A percentile compares a stretch with the other conserved stretches of the same genome.
These are phyloP conservation scores for Caenorhabditis sp. DNA, from an alignment of 2,888 invertebrate species.

Conservation along the genomic window DNA sequence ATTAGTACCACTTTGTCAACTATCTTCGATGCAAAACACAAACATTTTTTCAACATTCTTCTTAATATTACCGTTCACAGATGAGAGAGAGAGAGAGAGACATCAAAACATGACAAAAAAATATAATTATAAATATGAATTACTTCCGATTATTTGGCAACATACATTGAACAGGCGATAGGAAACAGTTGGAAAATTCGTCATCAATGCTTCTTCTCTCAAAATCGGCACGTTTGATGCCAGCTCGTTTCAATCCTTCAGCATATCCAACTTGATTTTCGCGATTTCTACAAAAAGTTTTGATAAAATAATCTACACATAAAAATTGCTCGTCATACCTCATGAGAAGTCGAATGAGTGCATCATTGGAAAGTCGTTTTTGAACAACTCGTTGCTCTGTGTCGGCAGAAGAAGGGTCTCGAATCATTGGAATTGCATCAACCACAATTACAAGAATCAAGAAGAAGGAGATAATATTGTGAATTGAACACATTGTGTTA, in stretches of 20 bases:
- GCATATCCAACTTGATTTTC: conserved; percentile 24
- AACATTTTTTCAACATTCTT: not conserved
- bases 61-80: not conserved
- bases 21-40: too few species aligned
- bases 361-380: conserved; percentile 50
- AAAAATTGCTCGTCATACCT: conserved; percentile 41
- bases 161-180: conserved; percentile 61
- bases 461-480: conserved; percentile 10
- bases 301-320: not conserved
- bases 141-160: conserved; percentile 42
- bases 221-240: conserved; percentile 42
- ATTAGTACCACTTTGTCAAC: too few species aligned
- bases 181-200: conserved; percentile 58
- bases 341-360: conserved; percentile 50
- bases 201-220: conserved; percentile 54
- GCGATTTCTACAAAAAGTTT: conserved; percentile 30
- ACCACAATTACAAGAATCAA: conserved; percentile 17
- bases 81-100: not conserved
- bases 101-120: conserved; percentile 3
- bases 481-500: conserved; percentile 8
- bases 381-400: conserved; percentile 26
- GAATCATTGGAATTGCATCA: conserved; percentile 40
- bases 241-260: conserved; percentile 31
- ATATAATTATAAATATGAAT: conserved; percentile 18
- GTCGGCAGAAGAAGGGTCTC: conserved; percentile 9